phyloP scores from a whole-genome alignment of 37 sponge, comb jelly and placozoan species.

The Halichondria panicea region DNA sequence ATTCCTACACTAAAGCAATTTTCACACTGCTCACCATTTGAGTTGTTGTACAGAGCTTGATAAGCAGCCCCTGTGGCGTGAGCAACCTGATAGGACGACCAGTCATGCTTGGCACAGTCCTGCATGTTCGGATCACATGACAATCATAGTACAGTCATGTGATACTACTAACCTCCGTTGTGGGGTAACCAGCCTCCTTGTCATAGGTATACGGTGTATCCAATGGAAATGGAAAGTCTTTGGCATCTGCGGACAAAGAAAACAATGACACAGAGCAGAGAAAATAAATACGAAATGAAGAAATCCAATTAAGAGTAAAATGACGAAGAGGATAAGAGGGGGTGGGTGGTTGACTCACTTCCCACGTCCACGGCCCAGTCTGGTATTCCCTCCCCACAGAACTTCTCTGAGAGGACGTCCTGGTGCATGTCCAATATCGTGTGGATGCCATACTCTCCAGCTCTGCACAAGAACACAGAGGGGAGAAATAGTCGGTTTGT shows the following conservation, averaged over 20 bases:
- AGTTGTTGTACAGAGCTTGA: constrained; percentile 83
- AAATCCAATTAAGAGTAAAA: constrained; percentile 8
- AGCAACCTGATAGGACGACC: constrained; percentile 70
- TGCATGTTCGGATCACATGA: neutral
- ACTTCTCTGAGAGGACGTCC: constrained; percentile 69
- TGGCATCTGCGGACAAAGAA: too few relatives aligned
- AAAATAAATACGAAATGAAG: neutral
- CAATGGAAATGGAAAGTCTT: constrained; percentile 55
- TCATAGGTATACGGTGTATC: constrained; percentile 46
- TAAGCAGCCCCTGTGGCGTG: constrained; percentile 65
- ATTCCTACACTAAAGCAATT: too few relatives aligned
- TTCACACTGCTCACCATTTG: constrained; percentile 59
- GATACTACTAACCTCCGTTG: constrained; percentile 19
- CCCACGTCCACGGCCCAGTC: constrained; percentile 85
- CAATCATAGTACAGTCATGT: neutral
- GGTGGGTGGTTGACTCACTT: constrained; percentile 25
- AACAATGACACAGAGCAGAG: too few relatives aligned
- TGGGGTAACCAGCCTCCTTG: constrained; percentile 62
- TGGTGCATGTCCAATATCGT: constrained; percentile 93
- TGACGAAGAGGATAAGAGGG: neutral
- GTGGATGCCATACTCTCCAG: constrained; percentile 72
- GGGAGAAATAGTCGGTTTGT: neutral
- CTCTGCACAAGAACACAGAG: constrained; percentile 27
- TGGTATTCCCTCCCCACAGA: constrained; percentile 90
- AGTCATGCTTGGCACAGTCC: constrained; percentile 71